Conservation (phyloP, 2,797 vertebrate species). For the Sebastes jordani region DNA sequence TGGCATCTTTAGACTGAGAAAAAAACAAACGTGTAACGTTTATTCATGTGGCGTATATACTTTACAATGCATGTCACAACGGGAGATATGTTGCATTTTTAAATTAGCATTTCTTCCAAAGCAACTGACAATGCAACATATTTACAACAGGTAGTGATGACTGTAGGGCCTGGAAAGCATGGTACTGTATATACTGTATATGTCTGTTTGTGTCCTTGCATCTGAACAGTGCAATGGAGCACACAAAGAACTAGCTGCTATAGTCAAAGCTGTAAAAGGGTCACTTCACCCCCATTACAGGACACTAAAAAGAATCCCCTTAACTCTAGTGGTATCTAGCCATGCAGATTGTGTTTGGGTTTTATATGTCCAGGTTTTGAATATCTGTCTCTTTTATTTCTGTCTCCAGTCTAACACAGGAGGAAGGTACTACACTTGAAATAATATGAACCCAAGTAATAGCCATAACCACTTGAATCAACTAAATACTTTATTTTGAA, state of each 20-base stretch:
- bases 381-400: neutral
- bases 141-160: constrained; percentile 5
- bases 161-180: constrained; percentile 55
- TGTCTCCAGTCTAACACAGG: neutral
- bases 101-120: constrained; percentile 2
- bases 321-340: neutral
- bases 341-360: neutral
- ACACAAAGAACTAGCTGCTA: neutral
- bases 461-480: neutral
- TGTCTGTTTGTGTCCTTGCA: constrained; percentile 37
- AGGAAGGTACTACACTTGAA: neutral
- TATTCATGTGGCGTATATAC: neutral
- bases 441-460: neutral
- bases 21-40: neutral
- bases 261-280: constrained; percentile 6
- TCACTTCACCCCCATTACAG: constrained; percentile 2
- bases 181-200: constrained; percentile 2
- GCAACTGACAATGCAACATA: constrained; percentile 30
- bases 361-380: neutral
- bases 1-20: constrained; percentile 42
- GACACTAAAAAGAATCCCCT: neutral
- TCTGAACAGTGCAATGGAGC: constrained; percentile 40
- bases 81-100: constrained; percentile 58
- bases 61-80: constrained; percentile 49
- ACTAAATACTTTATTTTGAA: neutral